phyloP scores from a whole-genome alignment of 2,797 vertebrate species.

The Cossypha niveicapilla region DNA sequence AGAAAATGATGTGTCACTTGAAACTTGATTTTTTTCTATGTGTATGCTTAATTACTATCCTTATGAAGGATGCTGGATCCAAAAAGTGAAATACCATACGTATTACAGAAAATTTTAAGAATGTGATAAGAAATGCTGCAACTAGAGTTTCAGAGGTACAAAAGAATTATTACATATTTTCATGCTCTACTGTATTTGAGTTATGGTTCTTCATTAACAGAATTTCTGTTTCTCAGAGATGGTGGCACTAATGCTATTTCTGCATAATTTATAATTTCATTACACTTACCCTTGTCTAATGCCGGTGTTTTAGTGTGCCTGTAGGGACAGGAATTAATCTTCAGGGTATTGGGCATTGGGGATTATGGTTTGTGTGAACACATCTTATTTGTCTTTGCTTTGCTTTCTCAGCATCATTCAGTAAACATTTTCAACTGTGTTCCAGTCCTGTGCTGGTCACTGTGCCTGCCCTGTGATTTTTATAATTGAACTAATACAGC shows the following conservation, averaged over 20 bases:
- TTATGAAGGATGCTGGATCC: background rate
- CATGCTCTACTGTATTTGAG: background rate
- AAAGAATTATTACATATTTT: background rate
- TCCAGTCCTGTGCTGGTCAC: background rate
- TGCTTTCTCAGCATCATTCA: background rate
- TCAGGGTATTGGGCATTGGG: background rate
- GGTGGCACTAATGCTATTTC: background rate
- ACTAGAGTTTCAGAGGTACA: background rate
- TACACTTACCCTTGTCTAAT: background rate
- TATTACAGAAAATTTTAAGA: background rate
- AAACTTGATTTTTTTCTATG: background rate
- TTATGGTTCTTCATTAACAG: background rate
- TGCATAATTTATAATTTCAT: background rate
- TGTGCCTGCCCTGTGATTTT: background rate
- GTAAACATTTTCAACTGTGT: background rate
- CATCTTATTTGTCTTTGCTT: background rate
- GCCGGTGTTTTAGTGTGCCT: background rate
- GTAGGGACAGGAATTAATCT: background rate
- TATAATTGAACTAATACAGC: background rate
- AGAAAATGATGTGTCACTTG: background rate
- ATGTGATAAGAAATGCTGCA: background rate
- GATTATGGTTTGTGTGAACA: background rate
- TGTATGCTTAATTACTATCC: background rate
- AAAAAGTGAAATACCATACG: background rate
- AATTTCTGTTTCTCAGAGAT: background rate